phyloP scores from a whole-genome alignment of 1,140 invertebrate species.

The Phymastichus coffea region DNA sequence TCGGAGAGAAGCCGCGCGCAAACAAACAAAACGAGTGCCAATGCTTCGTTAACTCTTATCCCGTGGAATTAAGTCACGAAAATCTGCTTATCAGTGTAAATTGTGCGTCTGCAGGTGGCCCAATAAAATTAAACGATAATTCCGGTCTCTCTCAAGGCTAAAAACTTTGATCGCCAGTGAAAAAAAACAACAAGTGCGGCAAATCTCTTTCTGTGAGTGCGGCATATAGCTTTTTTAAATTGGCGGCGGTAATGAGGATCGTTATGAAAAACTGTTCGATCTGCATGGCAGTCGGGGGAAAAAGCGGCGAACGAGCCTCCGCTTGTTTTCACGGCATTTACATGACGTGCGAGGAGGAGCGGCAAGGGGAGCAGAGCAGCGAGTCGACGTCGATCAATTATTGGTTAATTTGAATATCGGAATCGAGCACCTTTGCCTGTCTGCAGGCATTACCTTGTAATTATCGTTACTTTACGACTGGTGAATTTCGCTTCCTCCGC shows the following conservation, averaged over 20 bases:
- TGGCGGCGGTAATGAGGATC: slow-evolving; percentile 15
- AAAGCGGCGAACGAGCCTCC: too few relatives aligned
- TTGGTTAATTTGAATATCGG: slow-evolving; percentile 55
- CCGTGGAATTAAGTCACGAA: background rate
- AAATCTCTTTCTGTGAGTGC: background rate
- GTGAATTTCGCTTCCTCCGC: slow-evolving; percentile 31
- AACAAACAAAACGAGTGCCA: too few relatives aligned
- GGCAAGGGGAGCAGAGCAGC: too few relatives aligned
- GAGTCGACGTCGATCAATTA: slow-evolving; percentile 45
- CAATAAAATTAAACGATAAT: slow-evolving; percentile 14
- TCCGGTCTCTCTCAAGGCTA: too few relatives aligned
- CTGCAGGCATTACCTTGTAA: slow-evolving; percentile 49
- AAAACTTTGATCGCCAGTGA: background rate
- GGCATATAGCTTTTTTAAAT: slow-evolving; percentile 6
- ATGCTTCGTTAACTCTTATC: slow-evolving; percentile 11
- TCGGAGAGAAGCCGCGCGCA: too few relatives aligned
- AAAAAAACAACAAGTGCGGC: background rate
- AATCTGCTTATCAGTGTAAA: slow-evolving; percentile 13
- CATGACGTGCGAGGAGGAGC: slow-evolving; percentile 55
- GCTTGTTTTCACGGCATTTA: slow-evolving; percentile 52
- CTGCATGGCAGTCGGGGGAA: slow-evolving; percentile 30
- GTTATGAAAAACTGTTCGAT: slow-evolving; percentile 17
- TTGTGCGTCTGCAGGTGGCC: background rate
- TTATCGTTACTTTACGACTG: slow-evolving; percentile 54
- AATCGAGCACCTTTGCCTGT: slow-evolving; percentile 36